Evolutionary conservation across 2,888 invertebrate species (phyloP), one percentile per base, ranked within the genome.

Genomic region (Ophraella communa): DNA sequence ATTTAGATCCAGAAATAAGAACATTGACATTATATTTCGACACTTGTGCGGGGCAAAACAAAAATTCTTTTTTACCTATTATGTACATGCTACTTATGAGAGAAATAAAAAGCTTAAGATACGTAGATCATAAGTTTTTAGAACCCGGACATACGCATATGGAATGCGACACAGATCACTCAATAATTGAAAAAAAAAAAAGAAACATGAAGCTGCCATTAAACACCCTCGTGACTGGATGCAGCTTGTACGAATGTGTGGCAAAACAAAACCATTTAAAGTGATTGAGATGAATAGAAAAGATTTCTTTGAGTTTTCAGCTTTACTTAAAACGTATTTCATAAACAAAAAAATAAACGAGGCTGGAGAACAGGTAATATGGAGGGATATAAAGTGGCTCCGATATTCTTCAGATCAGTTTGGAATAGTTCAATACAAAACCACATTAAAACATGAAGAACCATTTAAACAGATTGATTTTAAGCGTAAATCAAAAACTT

Each of bases 81-180:
- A 30, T 53, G 30, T 24, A 33, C 11, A 14, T 18, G 33, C 11
- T 18, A 17, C 17, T 14, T 8, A 44, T 18, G 20, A 8, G 7
- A 17, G 27, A 14, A 18, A 30, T 5, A 27, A 53, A 14, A 10
- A 14, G 23, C 14, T n/a, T 55, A 4, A 24, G 21, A 24, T 14
- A 20, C 20, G 23, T 55, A 55, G 42, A 55, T 21, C 55, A 53
- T 42, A 55, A 42, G 14, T 55, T 42, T 24, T 11, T 55, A 23
- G 24, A 23, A 21, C 42, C 55, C n/a, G 55, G 55, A 5, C 55
- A 55, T 14, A 55, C 55, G 18, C 55, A 55, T n/a, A 39, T 55
- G 42, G 42, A 55, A 23, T 54, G 54, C 39, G 54, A 54, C 20
- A 8, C 23, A 4, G 54, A 54, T 39, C 54, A 42, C n/a, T 3